phyloP scores from a whole-genome alignment of 2,888 invertebrate genomes.

The Dastarcus helophoroides region DNA sequence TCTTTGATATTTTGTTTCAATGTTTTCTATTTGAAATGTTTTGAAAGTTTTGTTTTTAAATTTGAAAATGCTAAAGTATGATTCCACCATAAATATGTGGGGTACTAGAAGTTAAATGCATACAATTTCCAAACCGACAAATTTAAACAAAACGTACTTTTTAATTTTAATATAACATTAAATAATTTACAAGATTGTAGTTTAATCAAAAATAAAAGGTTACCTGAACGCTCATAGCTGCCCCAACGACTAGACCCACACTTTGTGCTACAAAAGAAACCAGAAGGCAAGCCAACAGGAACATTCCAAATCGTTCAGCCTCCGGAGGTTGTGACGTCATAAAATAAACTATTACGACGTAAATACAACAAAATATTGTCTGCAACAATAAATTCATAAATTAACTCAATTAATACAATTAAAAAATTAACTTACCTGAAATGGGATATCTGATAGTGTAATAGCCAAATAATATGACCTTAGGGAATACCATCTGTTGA shows the following conservation, averaged over 20 bases:
- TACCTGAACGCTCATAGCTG: conserved; percentile 86
- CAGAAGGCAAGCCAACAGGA: conserved; percentile 74
- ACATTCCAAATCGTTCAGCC: conserved; percentile 73
- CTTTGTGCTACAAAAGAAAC: conserved; percentile 94
- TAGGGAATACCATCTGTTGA: conserved; percentile 94
- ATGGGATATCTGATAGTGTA: conserved; percentile 94
- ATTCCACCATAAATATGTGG: too few species aligned
- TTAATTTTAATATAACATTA: not conserved
- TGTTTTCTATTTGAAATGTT: too few species aligned
- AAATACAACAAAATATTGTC: conserved; percentile 88
- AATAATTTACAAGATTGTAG: not conserved
- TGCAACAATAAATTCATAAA: conserved; percentile 37
- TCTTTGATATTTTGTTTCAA: too few species aligned
- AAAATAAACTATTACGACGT: conserved; percentile 87
- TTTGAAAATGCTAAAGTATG: too few species aligned
- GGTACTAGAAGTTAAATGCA: too few species aligned
- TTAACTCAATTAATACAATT: not conserved
- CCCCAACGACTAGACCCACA: conserved; percentile 88
- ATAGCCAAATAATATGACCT: conserved; percentile 92
- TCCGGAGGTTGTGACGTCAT: conserved; percentile 89
- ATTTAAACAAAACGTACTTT: too few species aligned
- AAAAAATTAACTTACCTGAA: conserved; percentile 60
- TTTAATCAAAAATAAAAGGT: conserved; percentile 8
- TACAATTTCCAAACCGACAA: too few species aligned
- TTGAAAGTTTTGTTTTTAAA: too few species aligned